Conservation (phyloP, 2,797 vertebrate species). For the Alauda arvensis region DNA sequence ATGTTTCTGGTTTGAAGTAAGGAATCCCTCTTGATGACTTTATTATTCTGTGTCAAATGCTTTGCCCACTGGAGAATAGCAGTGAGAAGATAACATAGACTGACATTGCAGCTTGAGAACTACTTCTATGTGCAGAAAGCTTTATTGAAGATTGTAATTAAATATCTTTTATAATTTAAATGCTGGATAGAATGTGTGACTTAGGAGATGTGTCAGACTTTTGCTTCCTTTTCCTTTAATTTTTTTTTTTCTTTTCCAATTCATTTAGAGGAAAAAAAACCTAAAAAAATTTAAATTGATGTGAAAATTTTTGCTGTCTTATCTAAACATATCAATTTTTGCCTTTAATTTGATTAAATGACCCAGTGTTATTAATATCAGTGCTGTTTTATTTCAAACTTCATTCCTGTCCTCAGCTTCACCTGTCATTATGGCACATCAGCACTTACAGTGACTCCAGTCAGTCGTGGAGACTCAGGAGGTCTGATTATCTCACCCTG, state of each 20-base stretch:
- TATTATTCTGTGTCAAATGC: not conserved
- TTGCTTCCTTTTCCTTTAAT: not conserved
- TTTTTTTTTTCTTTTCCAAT: not conserved
- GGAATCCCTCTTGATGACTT: not conserved
- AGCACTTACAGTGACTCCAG: not conserved
- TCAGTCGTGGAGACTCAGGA: not conserved
- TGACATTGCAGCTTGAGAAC: not conserved
- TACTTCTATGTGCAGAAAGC: not conserved
- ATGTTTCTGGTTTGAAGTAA: not conserved
- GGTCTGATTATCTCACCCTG: not conserved
- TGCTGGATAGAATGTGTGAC: not conserved
- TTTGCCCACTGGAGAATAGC: not conserved
- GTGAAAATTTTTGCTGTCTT: not conserved
- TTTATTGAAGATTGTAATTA: not conserved
- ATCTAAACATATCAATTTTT: not conserved
- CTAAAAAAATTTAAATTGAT: not conserved
- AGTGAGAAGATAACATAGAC: not conserved
- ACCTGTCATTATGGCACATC: not conserved
- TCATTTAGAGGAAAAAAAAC: not conserved
- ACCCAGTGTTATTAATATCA: not conserved
- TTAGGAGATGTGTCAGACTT: not conserved
- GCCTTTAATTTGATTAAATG: not conserved
- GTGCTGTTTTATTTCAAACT: not conserved
- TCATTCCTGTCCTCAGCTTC: not conserved
- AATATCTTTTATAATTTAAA: not conserved